phyloP scores from a whole-genome alignment of 2,113 vertebrate genomes.

The Euleptes europaea region DNA sequence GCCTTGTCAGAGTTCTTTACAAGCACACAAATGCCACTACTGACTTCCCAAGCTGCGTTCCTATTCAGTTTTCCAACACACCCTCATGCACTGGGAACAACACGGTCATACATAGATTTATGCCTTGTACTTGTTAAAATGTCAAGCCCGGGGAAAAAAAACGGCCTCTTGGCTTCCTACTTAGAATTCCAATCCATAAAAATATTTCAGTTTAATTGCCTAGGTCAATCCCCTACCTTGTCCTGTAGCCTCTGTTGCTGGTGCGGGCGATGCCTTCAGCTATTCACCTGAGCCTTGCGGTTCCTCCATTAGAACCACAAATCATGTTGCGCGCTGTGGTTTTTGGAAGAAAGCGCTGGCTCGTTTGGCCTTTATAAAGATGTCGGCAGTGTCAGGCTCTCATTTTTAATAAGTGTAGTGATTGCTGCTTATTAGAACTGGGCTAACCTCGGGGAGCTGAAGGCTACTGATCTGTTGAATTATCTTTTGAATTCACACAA shows the following conservation, averaged over 20 bases:
- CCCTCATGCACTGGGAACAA: accelerated
- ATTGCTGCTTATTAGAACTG: background rate
- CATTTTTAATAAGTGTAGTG: background rate
- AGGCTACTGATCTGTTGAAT: background rate
- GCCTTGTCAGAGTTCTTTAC: background rate
- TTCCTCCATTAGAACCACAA: background rate
- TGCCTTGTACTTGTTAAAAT: background rate
- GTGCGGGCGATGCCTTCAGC: background rate
- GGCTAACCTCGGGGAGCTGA: slow-evolving; percentile 7
- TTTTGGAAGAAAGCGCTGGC: accelerated
- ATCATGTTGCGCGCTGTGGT: background rate
- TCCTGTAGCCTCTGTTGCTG: background rate
- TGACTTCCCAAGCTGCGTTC: background rate
- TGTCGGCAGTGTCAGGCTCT: accelerated
- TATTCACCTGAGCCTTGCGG: background rate
- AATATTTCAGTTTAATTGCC: slow-evolving; percentile 22
- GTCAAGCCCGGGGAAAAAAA: background rate
- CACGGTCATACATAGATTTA: background rate
- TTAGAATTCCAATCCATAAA: slow-evolving; percentile 7
- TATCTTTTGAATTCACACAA: background rate
- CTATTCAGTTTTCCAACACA: background rate
- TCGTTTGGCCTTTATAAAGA: background rate
- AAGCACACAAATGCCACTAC: accelerated
- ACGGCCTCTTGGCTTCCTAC: background rate
- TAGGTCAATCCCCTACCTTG: background rate